Base-by-base conservation (phyloP, 1,140 invertebrate species). In the Homalodisca vitripennis region DNA sequence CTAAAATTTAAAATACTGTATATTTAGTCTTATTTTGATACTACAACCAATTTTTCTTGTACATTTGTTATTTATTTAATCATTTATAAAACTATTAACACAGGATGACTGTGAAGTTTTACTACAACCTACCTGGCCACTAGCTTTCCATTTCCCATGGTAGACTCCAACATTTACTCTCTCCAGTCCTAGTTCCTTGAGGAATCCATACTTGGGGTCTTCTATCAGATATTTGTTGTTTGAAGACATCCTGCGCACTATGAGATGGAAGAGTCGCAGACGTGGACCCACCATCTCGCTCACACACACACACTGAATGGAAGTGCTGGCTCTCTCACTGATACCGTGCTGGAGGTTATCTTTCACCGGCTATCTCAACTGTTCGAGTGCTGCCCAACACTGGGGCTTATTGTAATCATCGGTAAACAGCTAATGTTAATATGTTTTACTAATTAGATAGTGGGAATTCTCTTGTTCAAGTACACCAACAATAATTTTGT, bases 181-280 rank as follows among this genome's bases (percentile, higher is more conserved):
- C 51, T 87, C 82, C 22, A 98, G 78, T 0, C 93, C 94, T 62
- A 98, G 81, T 71, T 97, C 91, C 79, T 94, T 95, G 1, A 98
- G 83, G 82, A 97, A 93, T n/a, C 87, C 84, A 78, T 92, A 94
- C 78, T 95, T 94, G 0, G 73, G 69, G 46, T 73, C 73, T 22
- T 73, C 68, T 2, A 72, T 66, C 20, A 73, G 51, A 62, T 60
- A 72, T 13, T 70, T 34, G 26, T 17, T 24, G 0, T 34, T 27
- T 1, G 69, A 48, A 12, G 69, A 64, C 41, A 79, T 67, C 71
- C 78, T 77, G 69, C 79, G 79, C 70, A 26, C 26, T 2, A 60
- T 12, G 12, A 53, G 12, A 22, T 6, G 6, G 12, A n/a, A 14
- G 12, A 60, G 3, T 26, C 55, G 34, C 34, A 41, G 6, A n/a